Percentiles rank a stretch among this genome's conserved stretches.
Evolutionary conservation across 2,888 invertebrate genomes (phyloP).

Genomic region (Boloria euphrosyne): DNA sequence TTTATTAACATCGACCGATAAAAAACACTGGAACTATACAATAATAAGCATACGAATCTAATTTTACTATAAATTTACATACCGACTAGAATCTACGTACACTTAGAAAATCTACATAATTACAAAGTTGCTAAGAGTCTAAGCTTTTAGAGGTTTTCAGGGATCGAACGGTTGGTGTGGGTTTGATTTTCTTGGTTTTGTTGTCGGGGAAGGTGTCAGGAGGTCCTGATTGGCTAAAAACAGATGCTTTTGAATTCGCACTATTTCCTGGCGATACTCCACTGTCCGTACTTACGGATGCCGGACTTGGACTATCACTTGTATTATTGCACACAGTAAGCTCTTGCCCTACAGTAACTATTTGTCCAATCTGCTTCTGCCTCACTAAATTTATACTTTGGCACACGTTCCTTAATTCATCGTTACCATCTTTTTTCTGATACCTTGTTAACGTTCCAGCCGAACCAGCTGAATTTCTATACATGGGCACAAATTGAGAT

Average conservation of each 20-base stretch:
- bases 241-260: constrained; percentile 66
- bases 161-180: constrained; percentile 62
- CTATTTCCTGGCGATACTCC: constrained; percentile 75
- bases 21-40: constrained; percentile 57
- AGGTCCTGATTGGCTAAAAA: constrained; percentile 56
- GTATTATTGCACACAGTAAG: constrained; percentile 72
- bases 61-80: constrained; percentile 62
- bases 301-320: constrained; percentile 73
- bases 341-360: constrained; percentile 74
- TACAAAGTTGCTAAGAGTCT: constrained; percentile 76
- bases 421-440: constrained; percentile 67
- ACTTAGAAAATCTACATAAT: constrained; percentile 82
- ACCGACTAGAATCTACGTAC: constrained; percentile 70
- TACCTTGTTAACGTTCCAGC: constrained; percentile 76
- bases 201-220: constrained; percentile 57
- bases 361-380: constrained; percentile 78
- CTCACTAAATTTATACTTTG: constrained; percentile 80
- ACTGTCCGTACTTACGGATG: constrained; percentile 73
- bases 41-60: constrained; percentile 76
- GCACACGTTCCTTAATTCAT: constrained; percentile 72
- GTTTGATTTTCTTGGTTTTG: constrained; percentile 68
- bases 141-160: constrained; percentile 78
- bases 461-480: constrained; percentile 74
- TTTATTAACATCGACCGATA: constrained; percentile 61
- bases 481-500: constrained; percentile 73